Percentiles rank a stretch among this genome's conserved stretches.
phyloP scores from a whole-genome alignment of 2,113 vertebrate genomes.

The Pseudorectes ferrugineus region DNA sequence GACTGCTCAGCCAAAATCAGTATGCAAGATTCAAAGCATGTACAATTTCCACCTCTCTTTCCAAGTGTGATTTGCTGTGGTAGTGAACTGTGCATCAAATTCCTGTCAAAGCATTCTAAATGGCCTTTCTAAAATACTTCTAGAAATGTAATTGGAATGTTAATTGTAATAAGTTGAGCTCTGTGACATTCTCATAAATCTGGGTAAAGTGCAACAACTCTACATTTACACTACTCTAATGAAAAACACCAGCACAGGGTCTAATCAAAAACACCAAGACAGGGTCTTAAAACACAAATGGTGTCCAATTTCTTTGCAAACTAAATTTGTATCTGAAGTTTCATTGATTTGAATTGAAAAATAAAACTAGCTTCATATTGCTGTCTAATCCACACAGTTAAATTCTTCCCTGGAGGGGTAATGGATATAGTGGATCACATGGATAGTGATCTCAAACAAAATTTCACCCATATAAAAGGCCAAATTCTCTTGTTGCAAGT shows the following conservation, averaged over 20 bases:
- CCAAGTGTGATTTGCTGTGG: not conserved
- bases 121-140: not conserved
- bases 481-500: not conserved
- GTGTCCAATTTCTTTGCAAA: not conserved
- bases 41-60: not conserved
- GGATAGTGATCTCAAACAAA: not conserved
- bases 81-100: not conserved
- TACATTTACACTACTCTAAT: not conserved
- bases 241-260: not conserved
- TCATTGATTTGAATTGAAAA: not conserved
- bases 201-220: not conserved
- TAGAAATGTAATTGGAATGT: slow-evolving; percentile 15
- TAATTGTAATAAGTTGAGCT: slow-evolving; percentile 27
- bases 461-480: not conserved
- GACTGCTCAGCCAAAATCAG: not conserved
- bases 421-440: not conserved
- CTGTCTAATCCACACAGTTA: not conserved
- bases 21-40: not conserved
- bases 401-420: not conserved
- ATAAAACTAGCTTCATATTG: not conserved
- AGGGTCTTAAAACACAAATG: not conserved
- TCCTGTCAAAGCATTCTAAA: slow-evolving; percentile 23
- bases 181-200: slow-evolving; percentile 11
- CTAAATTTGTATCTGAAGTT: not conserved
- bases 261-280: not conserved